A percentile compares a stretch with the other conserved stretches of the same genome.
Evolutionary conservation across 2,113 vertebrate species (phyloP).

Genomic region (Epinephelus fuscoguttatus): DNA sequence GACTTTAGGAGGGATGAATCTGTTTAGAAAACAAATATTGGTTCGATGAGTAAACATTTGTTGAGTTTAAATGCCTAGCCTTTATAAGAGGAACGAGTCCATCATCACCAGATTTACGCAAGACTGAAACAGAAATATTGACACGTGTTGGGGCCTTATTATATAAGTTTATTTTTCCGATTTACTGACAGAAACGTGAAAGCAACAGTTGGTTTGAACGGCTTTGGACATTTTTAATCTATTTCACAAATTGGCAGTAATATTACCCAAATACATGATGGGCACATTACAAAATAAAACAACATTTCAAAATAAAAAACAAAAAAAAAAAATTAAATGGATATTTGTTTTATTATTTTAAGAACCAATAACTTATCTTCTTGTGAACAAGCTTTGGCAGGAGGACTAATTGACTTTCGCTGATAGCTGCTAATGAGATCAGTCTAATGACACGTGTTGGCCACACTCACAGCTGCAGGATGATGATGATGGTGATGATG

Average conservation of each 20-base stretch:
- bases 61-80: background rate
- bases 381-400: constrained; percentile 6
- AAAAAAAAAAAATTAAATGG: background rate
- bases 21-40: background rate
- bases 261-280: fast-evolving
- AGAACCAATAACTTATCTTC: background rate
- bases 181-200: background rate
- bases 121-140: background rate
- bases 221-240: background rate
- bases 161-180: background rate
- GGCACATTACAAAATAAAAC: background rate
- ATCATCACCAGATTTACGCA: background rate
- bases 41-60: background rate
- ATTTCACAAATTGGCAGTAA: background rate
- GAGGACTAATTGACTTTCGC: constrained; percentile 31
- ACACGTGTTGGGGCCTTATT: background rate
- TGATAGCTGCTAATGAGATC: constrained; percentile 54
- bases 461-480: constrained; percentile 13
- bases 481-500: background rate
- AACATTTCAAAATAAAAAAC: background rate
- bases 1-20: background rate
- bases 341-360: background rate
- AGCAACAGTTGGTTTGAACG: background rate
- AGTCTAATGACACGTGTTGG: constrained; percentile 27
- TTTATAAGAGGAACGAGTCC: background rate